Conservation (phyloP, 1,140 invertebrate genomes). For the Penaeus chinensis region DNA sequence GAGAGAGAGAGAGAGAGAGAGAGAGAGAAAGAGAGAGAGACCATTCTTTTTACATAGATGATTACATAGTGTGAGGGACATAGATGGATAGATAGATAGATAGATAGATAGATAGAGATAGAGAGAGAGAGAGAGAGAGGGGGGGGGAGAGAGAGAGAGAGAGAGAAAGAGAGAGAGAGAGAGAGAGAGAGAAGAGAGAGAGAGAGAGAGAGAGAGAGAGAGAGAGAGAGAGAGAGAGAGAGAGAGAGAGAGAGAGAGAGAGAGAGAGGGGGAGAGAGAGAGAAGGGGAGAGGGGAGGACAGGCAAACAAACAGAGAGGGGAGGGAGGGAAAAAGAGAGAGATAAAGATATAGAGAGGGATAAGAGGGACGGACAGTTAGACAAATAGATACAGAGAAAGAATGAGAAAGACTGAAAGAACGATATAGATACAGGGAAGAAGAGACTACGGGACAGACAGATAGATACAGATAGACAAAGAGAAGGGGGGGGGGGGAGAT, state of each 20-base stretch:
- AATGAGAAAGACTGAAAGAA: neutral
- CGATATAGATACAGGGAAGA: neutral
- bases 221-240: slow-evolving; percentile 3
- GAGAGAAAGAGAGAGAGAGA: too few relatives aligned
- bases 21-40: neutral
- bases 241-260: slow-evolving; percentile 14
- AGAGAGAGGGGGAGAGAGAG: slow-evolving; percentile 6
- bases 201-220: neutral
- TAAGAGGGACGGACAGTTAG: neutral
- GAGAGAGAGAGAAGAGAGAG: too few relatives aligned
- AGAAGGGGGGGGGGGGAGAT: neutral
- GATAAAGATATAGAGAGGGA: neutral
- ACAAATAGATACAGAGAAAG: neutral
- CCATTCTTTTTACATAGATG: too few relatives aligned
- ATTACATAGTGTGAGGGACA: neutral
- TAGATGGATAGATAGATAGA: neutral
- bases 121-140: neutral
- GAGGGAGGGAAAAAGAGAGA: neutral
- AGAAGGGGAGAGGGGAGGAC: neutral
- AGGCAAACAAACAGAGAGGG: neutral
- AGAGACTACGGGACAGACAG: neutral
- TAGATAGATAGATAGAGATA: neutral
- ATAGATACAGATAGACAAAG: neutral
- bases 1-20: slow-evolving; percentile 4
- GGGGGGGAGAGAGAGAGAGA: neutral